Evolutionary conservation across 2,888 invertebrate species (phyloP).

Genomic region (Platycnemis pennipes): DNA sequence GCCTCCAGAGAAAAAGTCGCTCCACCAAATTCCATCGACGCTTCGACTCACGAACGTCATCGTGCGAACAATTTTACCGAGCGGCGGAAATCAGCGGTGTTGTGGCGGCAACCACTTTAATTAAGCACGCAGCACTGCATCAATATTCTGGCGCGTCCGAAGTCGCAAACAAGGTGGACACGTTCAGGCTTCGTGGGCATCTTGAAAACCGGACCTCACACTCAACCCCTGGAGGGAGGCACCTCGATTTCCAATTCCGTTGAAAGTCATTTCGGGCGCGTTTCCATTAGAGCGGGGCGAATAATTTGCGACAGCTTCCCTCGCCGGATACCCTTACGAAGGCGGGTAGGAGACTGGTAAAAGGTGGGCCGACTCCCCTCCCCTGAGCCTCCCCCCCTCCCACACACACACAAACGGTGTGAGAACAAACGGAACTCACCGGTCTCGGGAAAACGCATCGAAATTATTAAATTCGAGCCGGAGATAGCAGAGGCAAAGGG

Average conservation of each 20-base stretch:
- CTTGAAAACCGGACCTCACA: not conserved
- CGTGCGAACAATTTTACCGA: not conserved
- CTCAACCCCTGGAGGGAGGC: not conserved
- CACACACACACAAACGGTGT: no score
- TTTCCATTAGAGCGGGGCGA: not conserved
- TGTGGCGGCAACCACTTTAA: not conserved
- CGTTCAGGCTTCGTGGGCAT: not conserved
- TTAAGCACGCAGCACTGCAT: not conserved
- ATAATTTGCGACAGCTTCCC: not conserved
- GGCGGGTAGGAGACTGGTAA: no score
- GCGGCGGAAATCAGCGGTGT: not conserved
- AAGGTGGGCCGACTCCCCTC: no score
- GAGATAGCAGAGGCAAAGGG: no score
- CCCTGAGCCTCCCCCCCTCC: no score
- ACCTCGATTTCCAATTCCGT: conserved; percentile 25
- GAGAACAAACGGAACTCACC: not conserved
- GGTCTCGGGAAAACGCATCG: not conserved
- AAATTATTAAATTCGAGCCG: conserved; percentile 6
- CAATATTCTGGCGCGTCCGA: not conserved
- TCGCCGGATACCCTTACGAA: not conserved
- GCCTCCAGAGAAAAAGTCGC: not conserved
- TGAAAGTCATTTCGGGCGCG: conserved; percentile 5
- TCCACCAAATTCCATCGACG: not conserved
- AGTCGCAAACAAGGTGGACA: not conserved
- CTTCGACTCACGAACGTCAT: not conserved